Evolutionary conservation across 2,797 vertebrate genomes (phyloP).

Genomic region (Sebastes nivosus): DNA sequence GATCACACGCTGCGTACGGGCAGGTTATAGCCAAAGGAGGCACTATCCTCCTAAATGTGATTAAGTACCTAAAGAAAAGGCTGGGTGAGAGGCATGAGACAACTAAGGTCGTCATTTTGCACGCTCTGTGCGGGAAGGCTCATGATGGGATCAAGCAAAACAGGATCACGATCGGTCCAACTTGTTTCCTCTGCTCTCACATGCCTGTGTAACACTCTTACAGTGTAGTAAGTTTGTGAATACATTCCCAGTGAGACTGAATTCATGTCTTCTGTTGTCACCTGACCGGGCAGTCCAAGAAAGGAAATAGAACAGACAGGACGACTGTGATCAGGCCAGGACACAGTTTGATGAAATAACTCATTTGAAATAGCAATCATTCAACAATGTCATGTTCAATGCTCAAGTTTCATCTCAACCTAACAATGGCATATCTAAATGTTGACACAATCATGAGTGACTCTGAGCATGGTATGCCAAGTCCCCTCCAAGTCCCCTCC

Average conservation of each 20-base stretch:
- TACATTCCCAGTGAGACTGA: not conserved
- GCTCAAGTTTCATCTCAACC: not conserved
- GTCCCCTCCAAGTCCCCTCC: too few species aligned
- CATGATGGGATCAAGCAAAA: slow-evolving; percentile 78
- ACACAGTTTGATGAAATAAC: not conserved
- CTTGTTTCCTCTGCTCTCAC: not conserved
- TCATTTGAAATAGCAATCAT: not conserved
- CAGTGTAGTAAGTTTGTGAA: too few species aligned
- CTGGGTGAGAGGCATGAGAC: slow-evolving; percentile 84
- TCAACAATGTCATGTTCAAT: not conserved
- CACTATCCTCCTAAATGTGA: slow-evolving; percentile 82
- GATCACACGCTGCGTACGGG: slow-evolving; percentile 65
- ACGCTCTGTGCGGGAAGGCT: slow-evolving; percentile 81
- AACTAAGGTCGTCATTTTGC: slow-evolving; percentile 85
- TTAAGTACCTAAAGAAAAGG: slow-evolving; percentile 89
- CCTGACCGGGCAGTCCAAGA: not conserved
- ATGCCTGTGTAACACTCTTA: not conserved
- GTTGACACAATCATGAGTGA: not conserved
- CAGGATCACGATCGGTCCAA: not conserved
- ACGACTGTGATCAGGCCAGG: not conserved
- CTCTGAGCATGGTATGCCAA: not conserved
- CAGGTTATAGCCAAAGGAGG: slow-evolving; percentile 67
- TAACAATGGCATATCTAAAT: not conserved
- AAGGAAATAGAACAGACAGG: not conserved
- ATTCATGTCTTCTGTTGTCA: not conserved